A percentile compares a stretch with the other conserved stretches of the same genome.
These are phyloP conservation scores for Pristionchus maxplancki DNA, from an alignment of 2,888 invertebrate genomes.

Conservation along the genomic window DNA sequence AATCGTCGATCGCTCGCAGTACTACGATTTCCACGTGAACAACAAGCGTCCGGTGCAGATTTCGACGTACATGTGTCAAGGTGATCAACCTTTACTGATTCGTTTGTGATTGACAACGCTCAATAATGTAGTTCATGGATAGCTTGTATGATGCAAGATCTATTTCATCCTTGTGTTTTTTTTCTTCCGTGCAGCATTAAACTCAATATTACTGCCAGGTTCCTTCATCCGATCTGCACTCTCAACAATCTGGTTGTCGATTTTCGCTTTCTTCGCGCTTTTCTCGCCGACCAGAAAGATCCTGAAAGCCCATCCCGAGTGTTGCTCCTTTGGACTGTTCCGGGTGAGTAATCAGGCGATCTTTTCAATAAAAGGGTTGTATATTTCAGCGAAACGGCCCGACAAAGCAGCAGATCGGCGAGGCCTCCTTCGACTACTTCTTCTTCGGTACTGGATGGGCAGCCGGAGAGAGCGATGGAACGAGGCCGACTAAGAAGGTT, in stretches of 20 bases:
- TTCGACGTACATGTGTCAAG: constrained; percentile 15
- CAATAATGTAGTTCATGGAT: too few species aligned
- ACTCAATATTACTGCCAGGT: constrained; percentile 81
- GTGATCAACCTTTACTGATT: constrained; percentile 82
- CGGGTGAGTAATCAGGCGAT: constrained; percentile 78
- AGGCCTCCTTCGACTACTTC: constrained; percentile 83
- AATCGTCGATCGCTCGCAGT: constrained; percentile 84
- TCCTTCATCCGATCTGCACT: constrained; percentile 83
- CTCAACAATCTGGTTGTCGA: constrained; percentile 69
- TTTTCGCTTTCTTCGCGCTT: constrained; percentile 83
- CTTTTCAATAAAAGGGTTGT: too few species aligned
- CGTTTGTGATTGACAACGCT: constrained; percentile 84
- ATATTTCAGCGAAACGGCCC: constrained; percentile 81
- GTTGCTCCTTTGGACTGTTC: constrained; percentile 86
- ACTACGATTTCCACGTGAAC: constrained; percentile 83
- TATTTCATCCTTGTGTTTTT: too few species aligned
- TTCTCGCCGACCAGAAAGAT: constrained; percentile 84
- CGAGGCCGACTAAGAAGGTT: background rate
- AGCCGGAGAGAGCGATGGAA: constrained; percentile 78
- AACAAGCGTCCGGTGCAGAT: background rate
- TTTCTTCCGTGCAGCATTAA: too few species aligned
- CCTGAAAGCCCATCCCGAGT: constrained; percentile 84
- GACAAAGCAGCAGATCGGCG: constrained; percentile 79
- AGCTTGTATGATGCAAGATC: too few species aligned
- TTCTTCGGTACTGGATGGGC: constrained; percentile 89